Base-by-base conservation (phyloP, 1,140 invertebrate genomes). In the Papilio aristodemus region DNA sequence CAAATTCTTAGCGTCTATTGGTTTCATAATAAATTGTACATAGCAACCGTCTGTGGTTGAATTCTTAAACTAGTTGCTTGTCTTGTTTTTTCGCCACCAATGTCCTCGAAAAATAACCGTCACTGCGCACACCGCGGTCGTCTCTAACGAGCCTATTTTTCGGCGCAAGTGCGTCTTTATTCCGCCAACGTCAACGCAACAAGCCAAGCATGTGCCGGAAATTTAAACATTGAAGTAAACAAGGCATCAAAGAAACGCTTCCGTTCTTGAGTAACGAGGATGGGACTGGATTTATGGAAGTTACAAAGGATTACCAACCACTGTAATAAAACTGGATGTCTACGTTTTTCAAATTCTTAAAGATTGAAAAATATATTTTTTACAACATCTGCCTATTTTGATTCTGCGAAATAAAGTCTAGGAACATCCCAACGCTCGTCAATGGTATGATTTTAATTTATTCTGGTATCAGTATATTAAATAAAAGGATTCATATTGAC, bases 61-160 rank as follows among this genome's bases (percentile, higher is more conserved):
- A 68, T 71, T 74, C 76, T 43, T 64, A 76, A 85, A 84, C 77
- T 59, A 80, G 84, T 85, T 79, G 67, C 59, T 57, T 43, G 71
- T 76, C 79, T 75, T 79, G 77, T 85, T 84, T 85, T 84, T 84
- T 70, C 69, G 68, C 64, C 69, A 19, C 41, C 68, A 74, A 75
- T 71, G 85, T 87, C 86, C 86, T 89, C 83, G 85, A 89, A 84
- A 86, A 79, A 79, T 87, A 89, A 89, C 86, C 84, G 85, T 68
- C 86, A 68, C 57, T 13, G 41, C 22, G 41, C 46, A 76, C 63
- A 76, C 63, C 79, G 75, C 76, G 77, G 74, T 66, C 63, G 41
- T 64, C 39, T 64, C 71, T 80, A 81, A 81, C 72, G 75, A 82
- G 72, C 66, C 63, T 71, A 67, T 77, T 79, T 77, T 71, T 62